Conservation (phyloP, 2,888 invertebrate genomes). For the Monochamus alternatus region DNA sequence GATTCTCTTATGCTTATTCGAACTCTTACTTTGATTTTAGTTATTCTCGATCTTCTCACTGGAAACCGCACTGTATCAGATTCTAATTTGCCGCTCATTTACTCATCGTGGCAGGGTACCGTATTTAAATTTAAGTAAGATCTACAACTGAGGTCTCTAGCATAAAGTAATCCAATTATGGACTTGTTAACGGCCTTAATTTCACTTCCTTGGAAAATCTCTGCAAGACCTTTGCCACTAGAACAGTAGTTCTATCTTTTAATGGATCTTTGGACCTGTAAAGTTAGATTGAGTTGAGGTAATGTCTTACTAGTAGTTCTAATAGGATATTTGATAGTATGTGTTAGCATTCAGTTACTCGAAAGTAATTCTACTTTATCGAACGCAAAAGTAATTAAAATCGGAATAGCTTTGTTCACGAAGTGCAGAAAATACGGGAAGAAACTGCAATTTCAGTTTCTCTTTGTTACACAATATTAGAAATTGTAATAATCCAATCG, state of each 20-base stretch:
- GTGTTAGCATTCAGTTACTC: not conserved
- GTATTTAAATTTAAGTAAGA: conserved; percentile 30
- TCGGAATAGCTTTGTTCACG: conserved; percentile 1
- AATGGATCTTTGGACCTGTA: conserved; percentile 23
- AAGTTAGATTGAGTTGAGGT: conserved; percentile 35
- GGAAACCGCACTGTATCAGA: not conserved
- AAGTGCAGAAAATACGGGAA: not conserved
- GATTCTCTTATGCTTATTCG: too few species aligned
- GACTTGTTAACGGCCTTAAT: conserved; percentile 31
- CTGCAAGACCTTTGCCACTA: conserved; percentile 14
- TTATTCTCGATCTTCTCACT: not conserved
- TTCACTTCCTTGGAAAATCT: conserved; percentile 28
- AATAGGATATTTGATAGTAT: conserved; percentile 20
- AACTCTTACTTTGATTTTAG: too few species aligned
- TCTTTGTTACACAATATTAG: conserved; percentile 6
- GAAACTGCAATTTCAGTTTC: not conserved
- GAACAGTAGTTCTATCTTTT: conserved; percentile 31
- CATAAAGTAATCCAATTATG: conserved; percentile 28
- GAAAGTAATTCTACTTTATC: conserved; percentile 19
- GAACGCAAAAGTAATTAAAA: conserved; percentile 11
- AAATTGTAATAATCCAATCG: not conserved
- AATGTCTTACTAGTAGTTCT: conserved; percentile 14
- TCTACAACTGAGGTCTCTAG: conserved; percentile 22
- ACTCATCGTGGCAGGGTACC: conserved; percentile 4
- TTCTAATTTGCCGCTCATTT: conserved; percentile 11